phyloP scores from a whole-genome alignment of 1,140 invertebrate genomes.

The Drepana arcuata region DNA sequence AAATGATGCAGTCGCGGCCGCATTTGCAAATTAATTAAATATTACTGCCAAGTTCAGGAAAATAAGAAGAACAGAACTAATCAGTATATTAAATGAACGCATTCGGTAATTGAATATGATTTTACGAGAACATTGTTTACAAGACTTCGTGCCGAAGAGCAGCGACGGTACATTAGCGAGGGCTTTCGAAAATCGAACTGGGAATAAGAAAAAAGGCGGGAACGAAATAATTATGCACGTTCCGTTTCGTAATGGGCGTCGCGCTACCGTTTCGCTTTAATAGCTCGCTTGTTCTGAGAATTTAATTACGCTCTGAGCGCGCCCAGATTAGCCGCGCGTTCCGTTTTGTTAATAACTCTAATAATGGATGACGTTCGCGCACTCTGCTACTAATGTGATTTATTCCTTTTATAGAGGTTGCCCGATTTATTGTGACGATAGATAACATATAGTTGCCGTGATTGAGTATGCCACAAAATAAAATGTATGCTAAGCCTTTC shows the following conservation, averaged over 20 bases:
- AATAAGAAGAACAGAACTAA: conserved; percentile 49
- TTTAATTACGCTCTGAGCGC: conserved; percentile 57
- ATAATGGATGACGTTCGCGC: conserved; percentile 51
- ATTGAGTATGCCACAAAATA: too few species aligned
- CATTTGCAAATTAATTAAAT: too few species aligned
- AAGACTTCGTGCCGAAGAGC: conserved; percentile 48
- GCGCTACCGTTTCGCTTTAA: conserved; percentile 67
- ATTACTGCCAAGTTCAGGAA: too few species aligned
- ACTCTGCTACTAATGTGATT: conserved; percentile 31
- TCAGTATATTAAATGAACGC: conserved; percentile 39
- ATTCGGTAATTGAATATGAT: conserved; percentile 56
- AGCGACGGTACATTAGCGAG: conserved; percentile 59
- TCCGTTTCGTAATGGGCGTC: conserved; percentile 64
- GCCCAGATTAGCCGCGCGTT: conserved; percentile 59
- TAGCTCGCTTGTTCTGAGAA: conserved; percentile 65
- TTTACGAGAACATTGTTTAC: conserved; percentile 68
- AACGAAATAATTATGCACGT: conserved; percentile 71
- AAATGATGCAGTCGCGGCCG: too few species aligned
- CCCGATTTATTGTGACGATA: conserved; percentile 15
- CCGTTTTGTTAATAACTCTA: conserved; percentile 64
- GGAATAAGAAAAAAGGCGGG: conserved; percentile 57
- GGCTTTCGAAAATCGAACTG: conserved; percentile 57
- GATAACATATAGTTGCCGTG: conserved; percentile 1
- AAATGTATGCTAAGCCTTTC: too few species aligned
- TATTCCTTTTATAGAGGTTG: conserved; percentile 16